Evolutionary conservation across 2,113 vertebrate genomes (phyloP).

Genomic region (Aegotheles bennettii): DNA sequence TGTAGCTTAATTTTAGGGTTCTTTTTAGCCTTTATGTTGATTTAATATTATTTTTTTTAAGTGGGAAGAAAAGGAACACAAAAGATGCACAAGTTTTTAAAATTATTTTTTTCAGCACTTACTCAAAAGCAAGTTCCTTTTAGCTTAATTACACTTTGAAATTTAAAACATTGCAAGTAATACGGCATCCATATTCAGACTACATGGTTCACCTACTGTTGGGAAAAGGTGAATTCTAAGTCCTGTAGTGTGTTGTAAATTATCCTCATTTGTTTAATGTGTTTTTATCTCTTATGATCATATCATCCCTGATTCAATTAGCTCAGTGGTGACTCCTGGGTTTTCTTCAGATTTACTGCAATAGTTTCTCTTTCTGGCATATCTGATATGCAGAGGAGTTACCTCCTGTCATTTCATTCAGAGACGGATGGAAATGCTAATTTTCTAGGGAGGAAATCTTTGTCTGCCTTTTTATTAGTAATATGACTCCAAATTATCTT

Average conservation of each 20-base stretch:
- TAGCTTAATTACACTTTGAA: constrained; percentile 9
- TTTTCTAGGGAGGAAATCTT: constrained; percentile 63
- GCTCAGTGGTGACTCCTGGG: constrained; percentile 42
- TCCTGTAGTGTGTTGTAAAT: neutral
- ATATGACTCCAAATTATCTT: constrained; percentile 69
- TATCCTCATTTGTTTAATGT: constrained; percentile 71
- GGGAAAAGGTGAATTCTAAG: constrained; percentile 54
- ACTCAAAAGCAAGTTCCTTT: neutral
- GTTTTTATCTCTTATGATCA: constrained; percentile 63
- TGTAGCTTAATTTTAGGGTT: neutral
- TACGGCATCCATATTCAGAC: neutral
- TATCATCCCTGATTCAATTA: constrained; percentile 67
- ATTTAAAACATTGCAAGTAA: neutral
- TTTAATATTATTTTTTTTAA: neutral
- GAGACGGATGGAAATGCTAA: constrained; percentile 54
- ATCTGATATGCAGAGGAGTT: constrained; percentile 68
- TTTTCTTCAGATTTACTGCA: constrained; percentile 61
- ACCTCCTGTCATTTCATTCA: constrained; percentile 32
- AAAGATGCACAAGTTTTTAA: neutral
- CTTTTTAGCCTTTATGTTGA: neutral
- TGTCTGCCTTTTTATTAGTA: constrained; percentile 65
- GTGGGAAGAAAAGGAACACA: neutral
- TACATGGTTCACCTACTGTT: constrained; percentile 13
- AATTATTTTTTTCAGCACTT: neutral
- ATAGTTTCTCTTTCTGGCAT: constrained; percentile 45